Base-by-base conservation (phyloP, 2,113 vertebrate species). In the Lycocorax pyrrhopterus region DNA sequence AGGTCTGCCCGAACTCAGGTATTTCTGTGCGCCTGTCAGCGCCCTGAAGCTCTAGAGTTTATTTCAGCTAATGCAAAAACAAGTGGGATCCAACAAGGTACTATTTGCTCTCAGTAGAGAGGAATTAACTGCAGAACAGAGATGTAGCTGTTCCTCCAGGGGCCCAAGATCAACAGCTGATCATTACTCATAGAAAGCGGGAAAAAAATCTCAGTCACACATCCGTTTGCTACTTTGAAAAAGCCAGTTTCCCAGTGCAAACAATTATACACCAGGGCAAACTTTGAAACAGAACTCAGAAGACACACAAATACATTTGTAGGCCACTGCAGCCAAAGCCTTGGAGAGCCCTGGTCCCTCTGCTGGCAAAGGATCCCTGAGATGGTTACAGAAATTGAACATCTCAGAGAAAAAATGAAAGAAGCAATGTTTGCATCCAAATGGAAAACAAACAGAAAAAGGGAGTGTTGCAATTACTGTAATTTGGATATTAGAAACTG, bases 401-500 rank as follows among this genome's bases (percentile, higher is more conserved):
- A 0, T 81, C 39, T 67, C 81, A n/a, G 82, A 80, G 58, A 84
- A 85, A 59, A 43, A 84, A n/a, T 16, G 64, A 41, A 84, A 86
- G 58, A 25, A 92, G 16, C 8, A 67, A 60, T 49, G 56, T 89
- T 89, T 93, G 68, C 80, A 88, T 94, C 72, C 41, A 90, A 86
- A 81, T 29, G 78, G 41, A 49, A 93, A 92, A 71, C 33, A 89
- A 92, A 84, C 68, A 90, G 59, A 90, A 69, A 90, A 92, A 37
- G 13, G 5, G 19, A 92, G 92, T 71, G 52, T 71, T 92, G 68
- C 35, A 75, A 75, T 96, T 94, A 84, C 41, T 26, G 89, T 78
- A 92, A 95, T 95, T 67, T 90, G 68, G 68, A 80, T 90, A 95
- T 89, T 78, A 87, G 73, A 92, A 84, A 78, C 58, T 71, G 76